Percentiles rank a stretch among this genome's conserved stretches.
phyloP scores from a whole-genome alignment of 2,113 vertebrate species.

The Platycercus adscitus region DNA sequence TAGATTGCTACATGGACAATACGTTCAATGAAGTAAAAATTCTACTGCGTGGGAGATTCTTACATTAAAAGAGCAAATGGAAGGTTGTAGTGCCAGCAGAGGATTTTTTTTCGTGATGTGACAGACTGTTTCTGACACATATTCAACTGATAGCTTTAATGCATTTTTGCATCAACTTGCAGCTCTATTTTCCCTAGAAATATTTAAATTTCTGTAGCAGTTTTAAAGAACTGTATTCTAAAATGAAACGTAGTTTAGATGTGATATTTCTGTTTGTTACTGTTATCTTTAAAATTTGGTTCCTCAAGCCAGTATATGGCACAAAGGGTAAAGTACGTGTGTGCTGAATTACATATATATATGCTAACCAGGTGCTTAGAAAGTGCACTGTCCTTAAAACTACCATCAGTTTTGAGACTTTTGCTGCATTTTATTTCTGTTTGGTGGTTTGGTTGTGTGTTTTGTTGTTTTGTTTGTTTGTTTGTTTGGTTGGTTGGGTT shows the following conservation, averaged over 20 bases:
- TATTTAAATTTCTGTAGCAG: background rate
- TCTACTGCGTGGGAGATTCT: background rate
- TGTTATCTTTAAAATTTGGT: background rate
- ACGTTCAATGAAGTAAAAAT: background rate
- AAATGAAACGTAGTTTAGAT: background rate
- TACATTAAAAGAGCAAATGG: background rate
- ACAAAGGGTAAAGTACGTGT: background rate
- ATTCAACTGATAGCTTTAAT: background rate
- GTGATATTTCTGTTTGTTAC: background rate
- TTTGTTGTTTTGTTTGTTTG: background rate
- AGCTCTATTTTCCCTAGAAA: background rate
- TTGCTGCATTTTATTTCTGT: background rate
- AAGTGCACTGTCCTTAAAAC: background rate
- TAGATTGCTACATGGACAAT: background rate
- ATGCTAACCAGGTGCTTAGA: background rate
- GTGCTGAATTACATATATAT: background rate
- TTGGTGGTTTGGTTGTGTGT: background rate
- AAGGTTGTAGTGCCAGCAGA: background rate
- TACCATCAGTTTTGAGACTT: background rate
- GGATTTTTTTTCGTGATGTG: background rate
- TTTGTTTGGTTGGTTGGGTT: background rate
- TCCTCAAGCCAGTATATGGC: background rate
- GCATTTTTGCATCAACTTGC: background rate
- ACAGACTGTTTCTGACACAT: background rate
- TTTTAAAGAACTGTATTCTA: background rate